These are phyloP conservation scores for Episyrphus balteatus DNA, from an alignment of 1,140 invertebrate species.

Conservation along the genomic window DNA sequence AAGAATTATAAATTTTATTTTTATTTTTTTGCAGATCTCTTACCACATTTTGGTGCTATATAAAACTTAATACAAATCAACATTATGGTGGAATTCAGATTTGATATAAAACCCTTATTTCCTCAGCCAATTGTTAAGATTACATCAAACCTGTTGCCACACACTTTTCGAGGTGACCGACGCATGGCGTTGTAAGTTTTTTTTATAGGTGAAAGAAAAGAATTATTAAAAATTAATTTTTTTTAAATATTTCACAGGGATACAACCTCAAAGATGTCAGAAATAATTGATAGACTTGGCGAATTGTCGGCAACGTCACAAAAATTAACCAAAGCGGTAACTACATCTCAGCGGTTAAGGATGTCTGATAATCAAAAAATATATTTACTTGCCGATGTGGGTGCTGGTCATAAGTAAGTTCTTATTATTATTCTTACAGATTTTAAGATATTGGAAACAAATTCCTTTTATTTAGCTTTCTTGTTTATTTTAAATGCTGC, in stretches of 20 bases:
- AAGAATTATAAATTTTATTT: too few relatives aligned
- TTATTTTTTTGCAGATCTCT: too few relatives aligned
- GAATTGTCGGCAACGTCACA: slow-evolving; percentile 62
- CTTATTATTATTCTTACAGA: too few relatives aligned
- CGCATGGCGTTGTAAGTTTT: slow-evolving; percentile 45
- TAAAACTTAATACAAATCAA: background rate
- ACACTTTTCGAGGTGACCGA: slow-evolving; percentile 48
- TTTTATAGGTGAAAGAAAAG: slow-evolving; percentile 2
- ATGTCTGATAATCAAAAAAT: slow-evolving; percentile 54
- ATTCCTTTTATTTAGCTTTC: too few relatives aligned
- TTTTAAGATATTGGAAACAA: too few relatives aligned
- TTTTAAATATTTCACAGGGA: slow-evolving; percentile 38
- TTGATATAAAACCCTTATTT: slow-evolving; percentile 47
- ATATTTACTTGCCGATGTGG: slow-evolving; percentile 53
- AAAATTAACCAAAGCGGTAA: slow-evolving; percentile 58
- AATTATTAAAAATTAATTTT: slow-evolving; percentile 9
- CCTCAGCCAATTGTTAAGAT: slow-evolving; percentile 48
- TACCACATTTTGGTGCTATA: too few relatives aligned
- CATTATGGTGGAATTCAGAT: slow-evolving; percentile 49
- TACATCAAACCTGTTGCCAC: slow-evolving; percentile 45
- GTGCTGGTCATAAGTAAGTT: slow-evolving; percentile 47
- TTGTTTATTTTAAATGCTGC: too few relatives aligned
- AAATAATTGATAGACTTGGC: slow-evolving; percentile 57
- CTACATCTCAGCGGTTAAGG: slow-evolving; percentile 52
- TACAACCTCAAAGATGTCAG: slow-evolving; percentile 48